Evolutionary conservation across 35 echinoderm and acorn worm genomes (phyloP), one percentile per base, ranked within the genome.

Genomic region (Lytechinus pictus): DNA sequence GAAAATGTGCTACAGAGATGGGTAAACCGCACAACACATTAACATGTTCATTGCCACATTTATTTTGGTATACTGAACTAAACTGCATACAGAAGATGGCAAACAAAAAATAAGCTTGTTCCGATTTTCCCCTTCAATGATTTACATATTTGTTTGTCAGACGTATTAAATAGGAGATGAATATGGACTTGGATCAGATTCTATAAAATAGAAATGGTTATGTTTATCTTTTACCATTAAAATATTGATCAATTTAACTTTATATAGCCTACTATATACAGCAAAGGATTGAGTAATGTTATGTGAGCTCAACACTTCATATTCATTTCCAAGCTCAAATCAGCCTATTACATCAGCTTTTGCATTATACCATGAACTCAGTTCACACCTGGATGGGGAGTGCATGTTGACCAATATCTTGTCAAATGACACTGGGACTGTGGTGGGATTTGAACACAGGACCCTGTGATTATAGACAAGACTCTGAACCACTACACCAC

Each of bases 11-110:
- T 54, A 1, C 29, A 52, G 27, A 44, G 28, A 54, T 90, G 28
- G 52, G 52, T 54, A 90, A 52, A 52, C 29, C 28, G 88, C 88
- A 90, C 52, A 44, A 52, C 10, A 52, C 28, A 52, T 44, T 44
- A 44, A 44, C 16, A 54, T 90, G 27, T 90, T 90, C 11, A 90
- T 54, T 21, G 52, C 27, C 28, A 21, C 88, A 88, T 88, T 28
- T 28, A 28, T 88, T 88, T 88, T 88, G 86, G 86, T 88, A 88
- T 88, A 28, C 44, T 88, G 86, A 52, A 52, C 86, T 88, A 52
- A 88, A 12, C n/a, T 12, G 57, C 8, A 24, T 79, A 79, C 7
- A 79, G 3, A 79, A 79, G 19, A 79, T 79, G 66, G 19, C 19
- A n/a, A 79, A 79, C 14, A 79, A 79, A 71, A 58, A 27, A 79